A percentile compares a stretch with the other conserved stretches of the same genome.
Evolutionary conservation across 2,113 vertebrate species (phyloP).

Genomic region (Strix uralensis): DNA sequence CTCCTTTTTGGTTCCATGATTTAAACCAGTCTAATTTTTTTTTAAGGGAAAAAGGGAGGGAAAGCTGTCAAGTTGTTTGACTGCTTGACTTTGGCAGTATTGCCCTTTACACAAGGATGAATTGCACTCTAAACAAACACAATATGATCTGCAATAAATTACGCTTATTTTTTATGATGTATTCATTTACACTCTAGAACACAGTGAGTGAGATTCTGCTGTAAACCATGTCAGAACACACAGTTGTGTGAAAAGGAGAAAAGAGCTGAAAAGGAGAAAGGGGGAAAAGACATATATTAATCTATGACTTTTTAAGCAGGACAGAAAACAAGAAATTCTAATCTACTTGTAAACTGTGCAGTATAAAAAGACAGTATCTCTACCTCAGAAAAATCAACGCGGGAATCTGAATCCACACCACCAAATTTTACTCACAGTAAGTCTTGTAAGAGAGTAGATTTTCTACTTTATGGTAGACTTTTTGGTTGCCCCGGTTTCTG

Average conservation of each 20-base stretch:
- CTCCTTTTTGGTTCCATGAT: neutral
- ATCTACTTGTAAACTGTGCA: neutral
- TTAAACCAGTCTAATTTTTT: neutral
- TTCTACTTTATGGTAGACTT: neutral
- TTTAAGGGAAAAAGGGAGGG: neutral
- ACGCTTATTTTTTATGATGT: neutral
- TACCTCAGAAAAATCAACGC: neutral
- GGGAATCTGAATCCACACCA: neutral
- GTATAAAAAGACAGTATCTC: neutral
- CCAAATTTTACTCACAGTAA: neutral
- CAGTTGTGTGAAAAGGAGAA: neutral
- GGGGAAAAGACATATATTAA: neutral
- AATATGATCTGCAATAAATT: neutral
- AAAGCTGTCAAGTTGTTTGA: neutral
- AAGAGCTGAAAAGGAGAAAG: neutral
- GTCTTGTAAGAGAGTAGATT: neutral
- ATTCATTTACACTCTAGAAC: neutral
- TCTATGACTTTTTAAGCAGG: neutral
- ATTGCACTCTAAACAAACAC: neutral
- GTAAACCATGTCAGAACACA: neutral
- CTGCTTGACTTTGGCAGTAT: neutral
- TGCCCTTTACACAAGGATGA: neutral
- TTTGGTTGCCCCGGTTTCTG: neutral
- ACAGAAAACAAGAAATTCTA: neutral
- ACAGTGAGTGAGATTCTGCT: neutral